Evolutionary conservation across 2,113 vertebrate genomes (phyloP), one percentile per base, ranked within the genome.

Genomic region (Oncorhynchus kisutch): DNA sequence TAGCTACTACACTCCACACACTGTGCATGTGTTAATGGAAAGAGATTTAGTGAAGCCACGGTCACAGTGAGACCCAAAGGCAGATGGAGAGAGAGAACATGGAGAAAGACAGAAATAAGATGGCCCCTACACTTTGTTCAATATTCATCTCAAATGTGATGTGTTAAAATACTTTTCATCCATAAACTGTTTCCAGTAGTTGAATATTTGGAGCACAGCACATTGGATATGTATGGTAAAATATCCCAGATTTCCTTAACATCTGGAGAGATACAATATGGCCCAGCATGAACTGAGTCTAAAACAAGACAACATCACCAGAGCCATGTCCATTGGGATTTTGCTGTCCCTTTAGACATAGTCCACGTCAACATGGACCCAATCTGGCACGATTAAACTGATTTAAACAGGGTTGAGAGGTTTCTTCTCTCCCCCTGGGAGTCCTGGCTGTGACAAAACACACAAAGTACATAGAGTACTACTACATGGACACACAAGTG

Each of bases 241-340:
- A 24, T 7, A 45, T 12, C 39, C 39, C 24, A 64, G 24, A 64
- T 24, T 9, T 64, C 20, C 1, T 12, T 22, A 64, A n/a, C 24
- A 64, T 70, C 64, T 75, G n/a, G 27, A 62, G 70, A 78, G 74
- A 70, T 64, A 8, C 24, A 81, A 67, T 71, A 7, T 59, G 3
- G 65, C 54, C 65, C 77, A 54, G 5, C 14, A 54, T 18, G 16
- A 54, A 51, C 49, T 14, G 12, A 39, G 39, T 54, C 51, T 54
- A 54, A 18, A 54, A 18, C 3, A 16, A 14, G 51, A 54, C 51
- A 54, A 16, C 51, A 54, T 18, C 16, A 16, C 51, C 1, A 71
- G 16, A 25, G 67, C 60, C 62, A 77, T 45, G 39, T 14, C 16
- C 59, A 67, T 22, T 22, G 59, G n/a, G 13, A 45, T 45, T 45